Evolutionary conservation across 2,888 invertebrate genomes (phyloP), one percentile per base, ranked within the genome.

Genomic region (Pristionchus exspectatus): DNA sequence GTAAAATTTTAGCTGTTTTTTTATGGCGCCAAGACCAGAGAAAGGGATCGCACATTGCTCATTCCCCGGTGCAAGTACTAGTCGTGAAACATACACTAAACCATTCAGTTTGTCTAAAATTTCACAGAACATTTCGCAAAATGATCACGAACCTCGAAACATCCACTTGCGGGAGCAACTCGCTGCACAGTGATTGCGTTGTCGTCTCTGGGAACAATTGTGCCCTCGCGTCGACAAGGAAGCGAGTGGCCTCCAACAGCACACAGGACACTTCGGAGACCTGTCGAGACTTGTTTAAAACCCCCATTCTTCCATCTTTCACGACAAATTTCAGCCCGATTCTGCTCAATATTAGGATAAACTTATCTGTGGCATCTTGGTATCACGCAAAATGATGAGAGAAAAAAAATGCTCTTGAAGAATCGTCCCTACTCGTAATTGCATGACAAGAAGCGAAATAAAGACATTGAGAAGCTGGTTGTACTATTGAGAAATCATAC

Each of bases 111-210:
- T 12, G 38, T 38, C 38, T 38, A 38, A 38, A 38, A 38, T 2
- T 38, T 3, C 38, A 5, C 38, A 38, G 83, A 7, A 30, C 4
- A 44, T 54, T 14, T 54, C 54, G 54, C n/a, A n/a, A n/a, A n/a
- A n/a, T n/a, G n/a, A n/a, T n/a, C n/a, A n/a, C n/a, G n/a, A n/a
- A 87, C 87, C 87, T 50, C 2, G 87, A 88, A 4, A 88, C 87
- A 74, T 88, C 87, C 10, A 88, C 74, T 24, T 88, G 87, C 30
- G 87, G 87, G 21, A 88, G 87, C 16, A 88, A 33, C 21, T 72
- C 72, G 27, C 24, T 21, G 56, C 87, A 88, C 30, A 88, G 66
- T 10, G 72, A 74, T 54, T 54, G n/a, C 7, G 87, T 88, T 30
- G 87, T 27, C 18, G 74, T 63, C n/a, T 54, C 50, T 18, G 87